Percentiles rank a stretch among this genome's conserved stretches.
Evolutionary conservation across 2,888 invertebrate genomes (phyloP).

Genomic region (Drosophila testacea): DNA sequence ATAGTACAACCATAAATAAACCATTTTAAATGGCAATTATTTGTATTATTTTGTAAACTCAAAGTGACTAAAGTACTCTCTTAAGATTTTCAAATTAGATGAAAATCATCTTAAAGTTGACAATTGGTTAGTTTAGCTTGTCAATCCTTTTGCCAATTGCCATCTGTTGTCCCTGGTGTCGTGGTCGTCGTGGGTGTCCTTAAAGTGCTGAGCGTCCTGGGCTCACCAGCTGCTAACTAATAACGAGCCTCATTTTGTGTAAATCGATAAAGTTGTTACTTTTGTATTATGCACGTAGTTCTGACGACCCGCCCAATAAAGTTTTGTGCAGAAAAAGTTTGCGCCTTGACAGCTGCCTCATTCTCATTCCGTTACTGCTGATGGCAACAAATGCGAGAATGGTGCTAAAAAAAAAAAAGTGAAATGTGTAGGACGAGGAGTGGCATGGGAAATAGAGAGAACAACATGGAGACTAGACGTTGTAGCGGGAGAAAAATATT

Average conservation of each 20-base stretch:
- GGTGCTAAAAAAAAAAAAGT: background rate
- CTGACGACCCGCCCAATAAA: slow-evolving; percentile 51
- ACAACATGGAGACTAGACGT: slow-evolving; percentile 2
- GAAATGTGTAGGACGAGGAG: no score
- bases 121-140: slow-evolving; percentile 1
- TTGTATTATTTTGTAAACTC: no score
- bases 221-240: slow-evolving; percentile 64
- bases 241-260: slow-evolving; percentile 77
- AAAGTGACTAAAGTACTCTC: background rate
- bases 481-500: slow-evolving; percentile 51
- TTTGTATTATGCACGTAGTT: slow-evolving; percentile 60
- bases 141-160: slow-evolving; percentile 7
- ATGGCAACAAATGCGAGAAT: slow-evolving; percentile 9
- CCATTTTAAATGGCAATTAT: no score
- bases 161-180: slow-evolving; percentile 23
- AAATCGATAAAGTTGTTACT: slow-evolving; percentile 80
- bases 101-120: background rate
- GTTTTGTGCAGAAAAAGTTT: slow-evolving; percentile 63
- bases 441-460: background rate
- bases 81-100: background rate
- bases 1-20: no score
- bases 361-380: slow-evolving; percentile 7
- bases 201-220: slow-evolving; percentile 16
- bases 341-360: slow-evolving; percentile 37
- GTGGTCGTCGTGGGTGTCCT: slow-evolving; percentile 17